These are phyloP conservation scores for Phainopepla nitens DNA, from an alignment of 2,113 vertebrate species.

Conservation along the genomic window DNA sequence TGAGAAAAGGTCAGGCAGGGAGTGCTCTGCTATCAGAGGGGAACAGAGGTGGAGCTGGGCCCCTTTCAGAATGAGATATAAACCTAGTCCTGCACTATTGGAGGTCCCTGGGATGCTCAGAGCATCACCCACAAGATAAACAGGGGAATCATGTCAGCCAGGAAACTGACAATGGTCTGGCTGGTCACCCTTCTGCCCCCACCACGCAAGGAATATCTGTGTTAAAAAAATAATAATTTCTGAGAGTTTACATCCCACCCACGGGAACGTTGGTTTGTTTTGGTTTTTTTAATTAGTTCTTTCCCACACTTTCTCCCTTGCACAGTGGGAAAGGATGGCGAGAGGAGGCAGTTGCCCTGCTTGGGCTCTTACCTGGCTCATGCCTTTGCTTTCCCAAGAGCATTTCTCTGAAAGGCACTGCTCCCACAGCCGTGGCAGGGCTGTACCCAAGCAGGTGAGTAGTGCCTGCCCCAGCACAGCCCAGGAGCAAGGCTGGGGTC, in stretches of 20 bases:
- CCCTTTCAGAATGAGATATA: neutral
- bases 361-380: neutral
- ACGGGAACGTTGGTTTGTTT: fast-evolving
- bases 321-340: neutral
- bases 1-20: neutral
- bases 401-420: neutral
- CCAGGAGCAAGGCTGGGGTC: fast-evolving
- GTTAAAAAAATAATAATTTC: neutral
- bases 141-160: neutral
- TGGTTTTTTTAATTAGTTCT: neutral
- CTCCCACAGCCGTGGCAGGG: neutral
- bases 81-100: neutral
- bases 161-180: neutral
- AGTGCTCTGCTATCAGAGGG: neutral
- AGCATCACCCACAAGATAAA: neutral
- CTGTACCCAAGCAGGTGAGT: neutral
- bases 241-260: neutral
- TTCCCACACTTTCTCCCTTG: neutral
- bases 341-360: neutral
- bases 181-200: neutral
- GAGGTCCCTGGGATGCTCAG: neutral
- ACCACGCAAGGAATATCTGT: fast-evolving
- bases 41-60: neutral
- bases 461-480: neutral
- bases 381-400: neutral